Conservation (phyloP, 2,113 vertebrate species). For the Syrrhaptes paradoxus region DNA sequence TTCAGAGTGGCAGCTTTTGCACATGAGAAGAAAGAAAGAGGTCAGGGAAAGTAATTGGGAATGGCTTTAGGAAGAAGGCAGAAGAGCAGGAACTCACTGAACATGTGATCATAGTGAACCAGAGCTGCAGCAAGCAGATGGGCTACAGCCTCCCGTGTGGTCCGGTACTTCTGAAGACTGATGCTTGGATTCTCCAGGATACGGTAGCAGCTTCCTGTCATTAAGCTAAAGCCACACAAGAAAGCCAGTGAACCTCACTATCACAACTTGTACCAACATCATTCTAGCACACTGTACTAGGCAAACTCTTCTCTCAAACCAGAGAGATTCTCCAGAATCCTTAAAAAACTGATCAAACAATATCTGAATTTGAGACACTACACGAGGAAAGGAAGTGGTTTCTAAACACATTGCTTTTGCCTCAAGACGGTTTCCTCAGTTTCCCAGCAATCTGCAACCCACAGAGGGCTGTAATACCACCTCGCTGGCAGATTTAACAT, state of each 20-base stretch:
- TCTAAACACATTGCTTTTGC: neutral
- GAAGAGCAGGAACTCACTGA: conserved; percentile 81
- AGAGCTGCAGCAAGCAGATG: conserved; percentile 87
- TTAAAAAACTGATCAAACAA: neutral
- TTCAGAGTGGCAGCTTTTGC: conserved; percentile 87
- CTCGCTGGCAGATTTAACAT: neutral
- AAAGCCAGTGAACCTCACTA: neutral
- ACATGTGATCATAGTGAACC: conserved; percentile 86
- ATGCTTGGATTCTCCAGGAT: conserved; percentile 91
- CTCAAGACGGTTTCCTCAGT: neutral
- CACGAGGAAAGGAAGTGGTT: accelerated
- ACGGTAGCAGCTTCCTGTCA: conserved; percentile 91
- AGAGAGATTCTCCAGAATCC: neutral
- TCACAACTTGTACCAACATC: neutral
- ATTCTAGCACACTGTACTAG: neutral
- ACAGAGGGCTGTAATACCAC: neutral
- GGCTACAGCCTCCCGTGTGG: conserved; percentile 82
- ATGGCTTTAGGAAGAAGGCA: neutral
- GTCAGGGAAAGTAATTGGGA: neutral
- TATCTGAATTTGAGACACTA: neutral
- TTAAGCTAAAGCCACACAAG: conserved; percentile 77
- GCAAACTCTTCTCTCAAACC: neutral
- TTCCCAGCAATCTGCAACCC: neutral
- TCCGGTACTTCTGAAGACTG: conserved; percentile 84
- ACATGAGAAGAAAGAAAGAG: neutral